A percentile compares a stretch with the other conserved stretches of the same genome.
These are phyloP conservation scores for Isurus oxyrinchus DNA, from an alignment of 2,113 vertebrate genomes.

Conservation along the genomic window DNA sequence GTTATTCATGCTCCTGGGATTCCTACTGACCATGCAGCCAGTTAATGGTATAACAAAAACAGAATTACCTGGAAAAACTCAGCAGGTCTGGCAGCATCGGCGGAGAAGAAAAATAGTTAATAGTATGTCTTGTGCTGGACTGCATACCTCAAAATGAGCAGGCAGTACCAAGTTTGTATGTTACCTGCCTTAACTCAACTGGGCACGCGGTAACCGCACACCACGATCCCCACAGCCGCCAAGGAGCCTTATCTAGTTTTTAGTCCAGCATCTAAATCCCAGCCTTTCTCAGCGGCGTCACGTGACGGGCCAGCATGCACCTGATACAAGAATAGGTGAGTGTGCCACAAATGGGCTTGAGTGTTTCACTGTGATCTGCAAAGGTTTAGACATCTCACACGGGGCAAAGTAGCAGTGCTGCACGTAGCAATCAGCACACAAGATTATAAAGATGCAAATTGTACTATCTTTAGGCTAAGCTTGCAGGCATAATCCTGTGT, in stretches of 20 bases:
- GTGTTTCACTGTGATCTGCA: not conserved
- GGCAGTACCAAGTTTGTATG: not conserved
- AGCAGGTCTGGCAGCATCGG: too few relatives aligned
- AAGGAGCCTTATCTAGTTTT: not conserved
- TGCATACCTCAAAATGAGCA: not conserved
- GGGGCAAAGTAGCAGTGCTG: not conserved
- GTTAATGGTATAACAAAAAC: too few relatives aligned
- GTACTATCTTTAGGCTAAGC: not conserved
- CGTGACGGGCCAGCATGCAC: too few relatives aligned
- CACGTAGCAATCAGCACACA: not conserved
- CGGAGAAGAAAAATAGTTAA: too few relatives aligned
- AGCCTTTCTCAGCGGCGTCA: too few relatives aligned
- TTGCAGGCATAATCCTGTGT: not conserved
- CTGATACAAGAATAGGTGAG: too few relatives aligned
- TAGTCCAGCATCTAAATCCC: not conserved
- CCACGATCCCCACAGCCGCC: not conserved
- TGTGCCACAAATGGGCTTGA: not conserved
- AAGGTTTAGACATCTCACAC: not conserved
- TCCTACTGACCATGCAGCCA: too few relatives aligned
- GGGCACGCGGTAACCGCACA: not conserved
- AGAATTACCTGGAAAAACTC: too few relatives aligned
- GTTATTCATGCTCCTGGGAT: too few relatives aligned
- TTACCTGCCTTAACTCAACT: too few relatives aligned
- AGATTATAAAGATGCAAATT: not conserved
- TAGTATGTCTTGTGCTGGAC: too few relatives aligned